phyloP scores from a whole-genome alignment of 2,888 invertebrate species.

The Craniophora ligustri region DNA sequence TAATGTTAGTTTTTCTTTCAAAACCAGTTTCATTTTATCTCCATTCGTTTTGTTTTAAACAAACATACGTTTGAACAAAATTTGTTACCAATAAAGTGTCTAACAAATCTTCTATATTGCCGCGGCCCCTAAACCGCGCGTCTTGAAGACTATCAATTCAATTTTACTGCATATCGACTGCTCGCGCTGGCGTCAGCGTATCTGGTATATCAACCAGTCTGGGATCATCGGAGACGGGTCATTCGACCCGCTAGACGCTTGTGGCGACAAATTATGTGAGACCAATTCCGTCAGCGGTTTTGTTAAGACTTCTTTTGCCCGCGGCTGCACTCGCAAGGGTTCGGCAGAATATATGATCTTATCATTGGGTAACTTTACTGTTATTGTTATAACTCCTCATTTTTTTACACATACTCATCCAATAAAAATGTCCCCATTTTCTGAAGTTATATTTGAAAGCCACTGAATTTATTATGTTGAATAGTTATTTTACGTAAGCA shows the following conservation, averaged over 20 bases:
- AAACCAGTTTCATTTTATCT: constrained; percentile 10
- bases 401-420: neutral
- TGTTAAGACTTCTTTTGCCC: constrained; percentile 43
- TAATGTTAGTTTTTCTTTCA: neutral
- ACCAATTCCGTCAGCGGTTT: constrained; percentile 50
- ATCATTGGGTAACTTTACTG: neutral
- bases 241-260: constrained; percentile 46
- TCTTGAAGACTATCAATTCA: constrained; percentile 55
- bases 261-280: constrained; percentile 48
- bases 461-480: no score
- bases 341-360: constrained; percentile 11
- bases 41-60: constrained; percentile 11
- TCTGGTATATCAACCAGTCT: constrained; percentile 26
- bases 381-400: neutral
- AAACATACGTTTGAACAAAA: constrained; percentile 26
- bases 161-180: constrained; percentile 69
- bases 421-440: neutral
- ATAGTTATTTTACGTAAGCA: no score
- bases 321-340: constrained; percentile 27
- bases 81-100: constrained; percentile 36
- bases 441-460: neutral
- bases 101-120: constrained; percentile 40
- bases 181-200: constrained; percentile 56
- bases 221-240: constrained; percentile 47
- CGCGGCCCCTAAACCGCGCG: constrained; percentile 46